phyloP scores from a whole-genome alignment of 2,888 invertebrate genomes.

The Lymantria dispar region DNA sequence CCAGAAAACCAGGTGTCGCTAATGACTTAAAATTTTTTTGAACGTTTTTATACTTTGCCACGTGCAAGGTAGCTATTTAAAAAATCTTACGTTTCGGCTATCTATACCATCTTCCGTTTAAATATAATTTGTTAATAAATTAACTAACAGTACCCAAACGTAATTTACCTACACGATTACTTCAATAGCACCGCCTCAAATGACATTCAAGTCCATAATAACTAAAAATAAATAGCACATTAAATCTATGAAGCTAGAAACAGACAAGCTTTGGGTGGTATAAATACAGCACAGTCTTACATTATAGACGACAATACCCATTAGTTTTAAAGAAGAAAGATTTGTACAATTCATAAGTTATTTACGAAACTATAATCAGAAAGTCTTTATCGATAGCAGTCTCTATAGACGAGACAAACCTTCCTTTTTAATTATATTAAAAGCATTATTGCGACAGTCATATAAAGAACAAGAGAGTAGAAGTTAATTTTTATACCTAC shows the following conservation, averaged over 20 bases:
- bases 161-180: not conserved
- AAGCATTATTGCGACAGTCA: not conserved
- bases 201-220: slow-evolving; percentile 26
- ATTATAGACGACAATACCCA: no score
- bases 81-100: no score
- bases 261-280: slow-evolving; percentile 43
- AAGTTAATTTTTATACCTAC: no score
- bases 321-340: no score
- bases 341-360: no score
- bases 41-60: no score
- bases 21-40: no score
- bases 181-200: slow-evolving; percentile 73
- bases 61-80: no score
- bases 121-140: not conserved
- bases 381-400: not conserved
- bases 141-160: not conserved
- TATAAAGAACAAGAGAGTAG: not conserved
- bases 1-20: no score
- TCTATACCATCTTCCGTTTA: not conserved
- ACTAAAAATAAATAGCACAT: slow-evolving; percentile 47
- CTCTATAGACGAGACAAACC: not conserved
- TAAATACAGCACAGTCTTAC: slow-evolving; percentile 34
- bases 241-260: slow-evolving; percentile 32
- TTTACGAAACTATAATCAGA: no score
- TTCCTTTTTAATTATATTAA: not conserved